Evolutionary conservation across 1,140 invertebrate species (phyloP).

Genomic region (Drosophila kurseongensis): DNA sequence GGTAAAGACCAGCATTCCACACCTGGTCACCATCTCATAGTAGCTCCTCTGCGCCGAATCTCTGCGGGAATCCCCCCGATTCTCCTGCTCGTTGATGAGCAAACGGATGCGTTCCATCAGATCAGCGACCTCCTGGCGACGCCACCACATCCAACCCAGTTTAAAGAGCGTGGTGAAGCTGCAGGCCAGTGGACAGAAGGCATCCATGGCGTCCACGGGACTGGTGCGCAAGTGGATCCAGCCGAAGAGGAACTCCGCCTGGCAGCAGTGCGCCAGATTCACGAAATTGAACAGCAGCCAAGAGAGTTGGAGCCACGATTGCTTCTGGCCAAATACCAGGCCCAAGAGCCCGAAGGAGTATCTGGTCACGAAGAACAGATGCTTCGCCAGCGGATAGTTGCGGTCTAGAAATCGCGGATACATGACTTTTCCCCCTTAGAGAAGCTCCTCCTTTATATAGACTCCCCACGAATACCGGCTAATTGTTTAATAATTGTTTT

Average conservation of each 20-base stretch:
- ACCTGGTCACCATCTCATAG: slow-evolving; percentile 41
- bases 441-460: slow-evolving; percentile 32
- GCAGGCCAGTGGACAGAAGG: slow-evolving; percentile 67
- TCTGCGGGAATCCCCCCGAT: neutral
- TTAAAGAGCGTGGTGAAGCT: slow-evolving; percentile 63
- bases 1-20: slow-evolving; percentile 60
- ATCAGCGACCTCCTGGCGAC: slow-evolving; percentile 33
- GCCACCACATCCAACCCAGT: slow-evolving; percentile 61
- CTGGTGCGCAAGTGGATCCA: slow-evolving; percentile 51
- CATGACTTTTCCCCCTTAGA: slow-evolving; percentile 20
- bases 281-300: slow-evolving; percentile 62
- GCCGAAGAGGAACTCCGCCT: slow-evolving; percentile 63
- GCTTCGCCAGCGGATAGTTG: slow-evolving; percentile 56
- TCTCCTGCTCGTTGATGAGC: slow-evolving; percentile 39
- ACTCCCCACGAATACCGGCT: neutral
- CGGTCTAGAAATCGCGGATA: slow-evolving; percentile 48
- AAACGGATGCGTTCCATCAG: slow-evolving; percentile 46
- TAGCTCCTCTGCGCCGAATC: slow-evolving; percentile 19
- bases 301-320: slow-evolving; percentile 1
- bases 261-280: slow-evolving; percentile 62
- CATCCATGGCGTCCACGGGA: slow-evolving; percentile 64
- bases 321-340: slow-evolving; percentile 28
- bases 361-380: slow-evolving; percentile 59
- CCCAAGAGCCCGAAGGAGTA: slow-evolving; percentile 62
- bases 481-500: slow-evolving; percentile 45